phyloP scores from a whole-genome alignment of 2,888 invertebrate genomes.

The Platypus cylindrus region DNA sequence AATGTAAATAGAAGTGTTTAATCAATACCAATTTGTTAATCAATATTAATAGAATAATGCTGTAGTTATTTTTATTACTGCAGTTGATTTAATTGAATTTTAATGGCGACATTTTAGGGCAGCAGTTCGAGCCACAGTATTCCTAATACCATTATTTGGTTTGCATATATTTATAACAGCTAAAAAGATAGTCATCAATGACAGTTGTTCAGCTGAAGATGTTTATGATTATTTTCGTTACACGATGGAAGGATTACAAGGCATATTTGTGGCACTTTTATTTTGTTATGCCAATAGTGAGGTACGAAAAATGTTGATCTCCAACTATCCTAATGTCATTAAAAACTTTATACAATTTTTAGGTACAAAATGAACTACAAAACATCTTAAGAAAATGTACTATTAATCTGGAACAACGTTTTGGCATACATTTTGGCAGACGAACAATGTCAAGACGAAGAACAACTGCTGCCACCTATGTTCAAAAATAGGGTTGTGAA shows the following conservation, averaged over 20 bases:
- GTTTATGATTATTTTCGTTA: conserved; percentile 47
- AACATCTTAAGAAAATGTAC: conserved; percentile 22
- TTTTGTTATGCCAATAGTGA: conserved; percentile 56
- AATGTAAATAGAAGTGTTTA: conserved; percentile 18
- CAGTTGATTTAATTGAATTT: background rate
- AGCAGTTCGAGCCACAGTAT: conserved; percentile 50
- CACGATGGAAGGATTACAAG: conserved; percentile 47
- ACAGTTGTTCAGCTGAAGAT: conserved; percentile 41
- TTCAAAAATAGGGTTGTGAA: too few species aligned
- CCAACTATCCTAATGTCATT: background rate
- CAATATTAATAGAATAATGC: background rate
- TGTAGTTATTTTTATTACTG: background rate
- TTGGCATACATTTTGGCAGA: conserved; percentile 16
- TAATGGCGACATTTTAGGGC: conserved; percentile 38
- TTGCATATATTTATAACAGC: conserved; percentile 52
- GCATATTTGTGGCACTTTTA: conserved; percentile 47
- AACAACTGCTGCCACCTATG: conserved; percentile 21
- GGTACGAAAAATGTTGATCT: conserved; percentile 24
- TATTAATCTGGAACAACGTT: conserved; percentile 19
- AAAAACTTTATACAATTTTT: conserved; percentile 6
- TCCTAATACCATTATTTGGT: conserved; percentile 58
- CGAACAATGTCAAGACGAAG: conserved; percentile 15
- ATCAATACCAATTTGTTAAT: conserved; percentile 9
- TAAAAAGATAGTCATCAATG: conserved; percentile 37
- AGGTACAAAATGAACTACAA: conserved; percentile 24